A percentile compares a stretch with the other conserved stretches of the same genome.
These are phyloP conservation scores for Ramphastos sulfuratus DNA, from an alignment of 2,113 vertebrate genomes.

Conservation along the genomic window DNA sequence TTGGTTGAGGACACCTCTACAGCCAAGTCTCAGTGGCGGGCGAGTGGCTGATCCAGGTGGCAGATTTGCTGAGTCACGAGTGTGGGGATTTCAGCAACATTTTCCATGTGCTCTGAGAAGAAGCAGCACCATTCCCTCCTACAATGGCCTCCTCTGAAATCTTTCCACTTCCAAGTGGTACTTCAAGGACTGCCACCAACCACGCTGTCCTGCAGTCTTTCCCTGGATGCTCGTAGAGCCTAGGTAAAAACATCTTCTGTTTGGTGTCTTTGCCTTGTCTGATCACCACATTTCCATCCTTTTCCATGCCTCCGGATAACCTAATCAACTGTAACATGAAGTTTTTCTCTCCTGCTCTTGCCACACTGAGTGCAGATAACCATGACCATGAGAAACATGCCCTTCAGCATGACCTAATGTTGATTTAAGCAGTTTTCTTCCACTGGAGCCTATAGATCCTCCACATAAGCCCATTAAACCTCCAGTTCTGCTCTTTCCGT, in stretches of 20 bases:
- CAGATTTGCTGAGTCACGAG: fast-evolving
- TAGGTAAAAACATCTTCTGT: background rate
- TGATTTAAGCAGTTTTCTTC: background rate
- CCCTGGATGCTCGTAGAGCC: background rate
- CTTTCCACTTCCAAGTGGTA: background rate
- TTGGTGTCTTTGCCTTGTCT: background rate
- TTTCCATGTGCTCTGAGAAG: background rate
- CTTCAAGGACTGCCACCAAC: background rate
- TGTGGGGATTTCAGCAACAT: background rate
- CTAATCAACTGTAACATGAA: background rate
- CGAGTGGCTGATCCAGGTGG: background rate
- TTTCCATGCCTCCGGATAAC: background rate
- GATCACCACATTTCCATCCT: background rate
- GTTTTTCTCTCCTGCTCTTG: background rate
- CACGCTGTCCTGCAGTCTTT: fast-evolving
- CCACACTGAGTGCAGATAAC: fast-evolving
- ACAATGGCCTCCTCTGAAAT: background rate
- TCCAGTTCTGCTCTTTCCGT: background rate
- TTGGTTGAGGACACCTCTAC: fast-evolving
- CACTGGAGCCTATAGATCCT: background rate
- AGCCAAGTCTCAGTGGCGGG: background rate
- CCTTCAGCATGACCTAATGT: background rate
- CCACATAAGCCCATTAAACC: background rate
- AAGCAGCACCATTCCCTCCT: background rate
- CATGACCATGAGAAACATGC: background rate